Evolutionary conservation across 1,140 invertebrate species (phyloP).

Genomic region (Cyclina sinensis): DNA sequence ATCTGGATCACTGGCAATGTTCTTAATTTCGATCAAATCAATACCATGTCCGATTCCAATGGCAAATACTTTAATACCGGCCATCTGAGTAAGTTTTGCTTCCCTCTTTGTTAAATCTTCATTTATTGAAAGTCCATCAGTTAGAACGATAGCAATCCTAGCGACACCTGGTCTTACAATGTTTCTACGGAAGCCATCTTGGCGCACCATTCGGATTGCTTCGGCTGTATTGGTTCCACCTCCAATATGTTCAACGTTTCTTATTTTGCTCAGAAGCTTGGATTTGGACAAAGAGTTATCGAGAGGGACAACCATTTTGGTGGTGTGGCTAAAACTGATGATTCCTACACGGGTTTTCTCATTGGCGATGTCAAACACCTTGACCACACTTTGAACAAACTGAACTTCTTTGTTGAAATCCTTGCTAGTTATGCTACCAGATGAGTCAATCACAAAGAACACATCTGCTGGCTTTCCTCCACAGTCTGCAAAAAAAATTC

Average conservation of each 20-base stretch:
- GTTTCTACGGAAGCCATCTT: conserved; percentile 62
- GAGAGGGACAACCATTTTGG: conserved; percentile 70
- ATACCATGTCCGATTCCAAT: conserved; percentile 77
- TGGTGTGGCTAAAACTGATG: conserved; percentile 72
- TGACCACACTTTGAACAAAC: conserved; percentile 75
- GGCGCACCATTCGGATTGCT: conserved; percentile 71
- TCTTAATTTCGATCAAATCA: conserved; percentile 73
- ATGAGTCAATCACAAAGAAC: conserved; percentile 79
- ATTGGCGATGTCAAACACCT: conserved; percentile 73
- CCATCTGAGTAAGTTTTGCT: conserved; percentile 67
- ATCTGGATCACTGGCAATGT: conserved; percentile 74
- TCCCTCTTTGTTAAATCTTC: conserved; percentile 68
- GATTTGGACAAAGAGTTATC: conserved; percentile 48
- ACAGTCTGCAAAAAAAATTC: conserved; percentile 67
- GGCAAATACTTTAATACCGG: conserved; percentile 76
- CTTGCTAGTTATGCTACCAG: conserved; percentile 70
- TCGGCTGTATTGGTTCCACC: conserved; percentile 76
- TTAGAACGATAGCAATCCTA: conserved; percentile 77
- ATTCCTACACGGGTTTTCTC: conserved; percentile 78
- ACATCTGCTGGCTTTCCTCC: conserved; percentile 80
- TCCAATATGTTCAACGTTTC: conserved; percentile 67
- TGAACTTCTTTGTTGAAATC: conserved; percentile 77
- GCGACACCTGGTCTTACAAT: conserved; percentile 66
- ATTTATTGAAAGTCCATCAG: conserved; percentile 80
- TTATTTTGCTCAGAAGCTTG: conserved; percentile 53